These are phyloP conservation scores for Nyctibius bracteatus DNA, from an alignment of 2,113 vertebrate genomes.

Conservation along the genomic window DNA sequence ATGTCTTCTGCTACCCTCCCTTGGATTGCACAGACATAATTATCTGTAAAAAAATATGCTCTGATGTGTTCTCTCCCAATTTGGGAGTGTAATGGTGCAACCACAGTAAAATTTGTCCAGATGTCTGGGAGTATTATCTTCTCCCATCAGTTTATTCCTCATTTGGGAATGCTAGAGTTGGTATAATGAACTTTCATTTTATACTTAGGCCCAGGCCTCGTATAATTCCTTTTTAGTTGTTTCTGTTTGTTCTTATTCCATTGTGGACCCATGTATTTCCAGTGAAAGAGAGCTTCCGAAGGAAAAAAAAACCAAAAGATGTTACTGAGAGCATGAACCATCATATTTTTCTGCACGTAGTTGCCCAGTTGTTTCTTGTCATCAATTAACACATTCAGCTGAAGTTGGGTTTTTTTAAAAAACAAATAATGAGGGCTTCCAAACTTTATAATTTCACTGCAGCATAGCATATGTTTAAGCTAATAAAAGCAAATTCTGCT, in stretches of 20 bases:
- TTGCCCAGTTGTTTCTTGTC: neutral
- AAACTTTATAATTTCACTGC: neutral
- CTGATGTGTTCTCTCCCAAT: rapidly evolving
- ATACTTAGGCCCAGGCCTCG: neutral
- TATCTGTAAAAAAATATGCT: neutral
- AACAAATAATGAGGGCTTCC: neutral
- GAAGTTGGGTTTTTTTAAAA: neutral
- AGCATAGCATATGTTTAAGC: neutral
- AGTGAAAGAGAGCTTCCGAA: neutral
- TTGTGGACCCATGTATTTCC: neutral
- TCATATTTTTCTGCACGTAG: neutral
- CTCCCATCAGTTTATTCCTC: neutral
- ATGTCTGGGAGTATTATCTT: neutral
- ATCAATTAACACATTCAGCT: neutral
- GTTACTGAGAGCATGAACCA: neutral
- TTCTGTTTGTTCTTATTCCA: neutral
- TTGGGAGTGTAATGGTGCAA: neutral
- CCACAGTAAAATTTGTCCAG: neutral
- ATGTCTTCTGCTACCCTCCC: neutral
- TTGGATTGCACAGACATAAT: neutral
- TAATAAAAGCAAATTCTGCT: neutral
- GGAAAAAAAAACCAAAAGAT: neutral
- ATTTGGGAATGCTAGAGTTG: neutral
- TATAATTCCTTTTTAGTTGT: neutral
- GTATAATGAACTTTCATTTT: neutral